These are phyloP conservation scores for Mesoclemmys tuberculata DNA, from an alignment of 2,113 vertebrate genomes.

Conservation along the genomic window DNA sequence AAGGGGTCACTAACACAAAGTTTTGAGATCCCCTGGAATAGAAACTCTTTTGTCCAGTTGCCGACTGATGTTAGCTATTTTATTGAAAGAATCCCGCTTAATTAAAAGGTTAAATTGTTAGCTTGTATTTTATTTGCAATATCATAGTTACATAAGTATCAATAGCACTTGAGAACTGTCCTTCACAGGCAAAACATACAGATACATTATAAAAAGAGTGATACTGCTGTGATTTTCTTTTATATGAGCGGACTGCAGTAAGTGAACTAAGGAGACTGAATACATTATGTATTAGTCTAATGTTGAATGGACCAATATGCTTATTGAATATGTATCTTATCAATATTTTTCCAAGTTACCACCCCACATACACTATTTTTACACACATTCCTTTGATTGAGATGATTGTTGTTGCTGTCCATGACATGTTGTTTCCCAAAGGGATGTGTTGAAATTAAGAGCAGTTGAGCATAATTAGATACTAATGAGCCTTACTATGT, in stretches of 20 bases:
- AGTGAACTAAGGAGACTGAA: background rate
- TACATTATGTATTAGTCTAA: background rate
- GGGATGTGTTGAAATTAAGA: conserved; percentile 26
- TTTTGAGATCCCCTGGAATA: background rate
- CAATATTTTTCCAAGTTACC: conserved; percentile 19
- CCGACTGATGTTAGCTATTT: background rate
- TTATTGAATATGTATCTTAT: conserved; percentile 1
- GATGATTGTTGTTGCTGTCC: conserved; percentile 23
- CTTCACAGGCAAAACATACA: background rate
- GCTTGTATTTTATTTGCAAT: background rate
- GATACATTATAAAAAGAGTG: background rate
- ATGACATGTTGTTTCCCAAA: background rate
- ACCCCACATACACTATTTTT: background rate
- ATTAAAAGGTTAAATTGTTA: conserved; percentile 4
- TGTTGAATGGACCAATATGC: conserved; percentile 1
- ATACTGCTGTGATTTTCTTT: background rate
- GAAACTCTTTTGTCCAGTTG: background rate
- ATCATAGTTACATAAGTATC: conserved; percentile 15
- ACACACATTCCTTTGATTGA: conserved; percentile 23
- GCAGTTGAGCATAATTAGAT: background rate
- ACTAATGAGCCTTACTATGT: conserved; percentile 50
- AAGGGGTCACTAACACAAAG: too few relatives aligned
- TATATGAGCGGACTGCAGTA: background rate
- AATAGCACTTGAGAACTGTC: background rate
- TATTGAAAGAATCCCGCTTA: conserved; percentile 3